Evolutionary conservation across 2,113 vertebrate species (phyloP).

Genomic region (Mustela lutreola): DNA sequence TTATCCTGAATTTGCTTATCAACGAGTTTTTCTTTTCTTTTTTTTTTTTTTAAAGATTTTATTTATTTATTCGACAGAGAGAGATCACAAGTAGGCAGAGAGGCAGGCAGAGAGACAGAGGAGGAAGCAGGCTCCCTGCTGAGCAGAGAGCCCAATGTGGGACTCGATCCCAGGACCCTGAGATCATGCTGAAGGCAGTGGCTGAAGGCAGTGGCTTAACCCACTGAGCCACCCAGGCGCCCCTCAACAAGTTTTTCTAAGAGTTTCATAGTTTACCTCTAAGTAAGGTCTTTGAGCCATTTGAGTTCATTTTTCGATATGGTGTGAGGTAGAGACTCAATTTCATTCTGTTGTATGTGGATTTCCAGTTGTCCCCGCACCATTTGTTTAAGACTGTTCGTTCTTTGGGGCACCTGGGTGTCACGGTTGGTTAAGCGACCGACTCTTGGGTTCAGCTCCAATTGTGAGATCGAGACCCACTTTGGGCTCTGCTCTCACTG

Average conservation of each 20-base stretch:
- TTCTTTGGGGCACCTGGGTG: background rate
- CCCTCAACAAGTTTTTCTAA: background rate
- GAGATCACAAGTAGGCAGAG: too few species aligned
- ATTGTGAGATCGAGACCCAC: background rate
- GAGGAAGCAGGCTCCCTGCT: too few species aligned
- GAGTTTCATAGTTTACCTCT: background rate
- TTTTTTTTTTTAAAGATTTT: too few species aligned
- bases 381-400: background rate
- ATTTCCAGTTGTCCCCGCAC: background rate
- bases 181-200: too few species aligned
- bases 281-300: background rate
- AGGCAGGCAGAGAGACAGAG: too few species aligned
- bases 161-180: too few species aligned
- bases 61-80: too few species aligned
- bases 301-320: background rate
- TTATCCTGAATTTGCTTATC: background rate
- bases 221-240: too few species aligned
- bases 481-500: background rate
- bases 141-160: too few species aligned
- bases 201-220: too few species aligned
- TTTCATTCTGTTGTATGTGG: background rate
- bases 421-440: too few species aligned
- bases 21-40: background rate
- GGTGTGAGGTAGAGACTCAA: background rate
- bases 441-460: background rate